phyloP scores from a whole-genome alignment of 1,140 invertebrate genomes.

The Drosophila persimilis region DNA sequence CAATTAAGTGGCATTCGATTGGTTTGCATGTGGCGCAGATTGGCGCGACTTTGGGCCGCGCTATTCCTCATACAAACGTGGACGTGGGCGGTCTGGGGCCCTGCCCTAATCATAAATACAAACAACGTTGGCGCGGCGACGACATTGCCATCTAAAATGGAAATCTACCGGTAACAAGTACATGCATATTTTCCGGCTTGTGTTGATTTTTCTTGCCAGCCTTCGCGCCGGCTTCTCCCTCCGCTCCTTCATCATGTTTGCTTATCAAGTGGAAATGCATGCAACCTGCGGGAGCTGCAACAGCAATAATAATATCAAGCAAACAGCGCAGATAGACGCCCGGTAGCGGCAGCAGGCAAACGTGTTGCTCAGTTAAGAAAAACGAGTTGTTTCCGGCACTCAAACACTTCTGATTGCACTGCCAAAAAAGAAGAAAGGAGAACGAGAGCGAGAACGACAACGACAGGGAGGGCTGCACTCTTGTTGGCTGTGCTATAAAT shows the following conservation, averaged over 20 bases:
- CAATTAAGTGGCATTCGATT: conserved; percentile 75
- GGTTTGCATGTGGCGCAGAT: conserved; percentile 39
- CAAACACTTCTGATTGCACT: conserved; percentile 74
- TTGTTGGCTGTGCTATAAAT: conserved; percentile 58
- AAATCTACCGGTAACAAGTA: conserved; percentile 75
- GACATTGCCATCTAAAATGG: conserved; percentile 70
- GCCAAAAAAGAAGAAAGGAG: conserved; percentile 12
- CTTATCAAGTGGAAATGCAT: conserved; percentile 73
- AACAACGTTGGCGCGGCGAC: conserved; percentile 37
- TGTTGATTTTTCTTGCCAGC: conserved; percentile 66
- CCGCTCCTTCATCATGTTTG: conserved; percentile 49
- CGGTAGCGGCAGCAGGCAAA: conserved; percentile 21
- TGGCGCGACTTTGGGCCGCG: conserved; percentile 7
- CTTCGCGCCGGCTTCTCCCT: background rate
- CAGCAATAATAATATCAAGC: conserved; percentile 37
- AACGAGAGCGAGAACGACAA: background rate
- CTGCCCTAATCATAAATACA: conserved; percentile 65
- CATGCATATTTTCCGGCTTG: conserved; percentile 72
- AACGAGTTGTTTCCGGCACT: conserved; percentile 74
- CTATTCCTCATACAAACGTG: background rate
- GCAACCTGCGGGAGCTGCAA: conserved; percentile 47
- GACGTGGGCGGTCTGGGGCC: background rate
- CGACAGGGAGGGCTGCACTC: conserved; percentile 21
- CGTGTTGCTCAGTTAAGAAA: conserved; percentile 70
- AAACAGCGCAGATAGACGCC: conserved; percentile 41